Base-by-base conservation (phyloP, 2,888 invertebrate genomes). In the Laspeyria flexula region DNA sequence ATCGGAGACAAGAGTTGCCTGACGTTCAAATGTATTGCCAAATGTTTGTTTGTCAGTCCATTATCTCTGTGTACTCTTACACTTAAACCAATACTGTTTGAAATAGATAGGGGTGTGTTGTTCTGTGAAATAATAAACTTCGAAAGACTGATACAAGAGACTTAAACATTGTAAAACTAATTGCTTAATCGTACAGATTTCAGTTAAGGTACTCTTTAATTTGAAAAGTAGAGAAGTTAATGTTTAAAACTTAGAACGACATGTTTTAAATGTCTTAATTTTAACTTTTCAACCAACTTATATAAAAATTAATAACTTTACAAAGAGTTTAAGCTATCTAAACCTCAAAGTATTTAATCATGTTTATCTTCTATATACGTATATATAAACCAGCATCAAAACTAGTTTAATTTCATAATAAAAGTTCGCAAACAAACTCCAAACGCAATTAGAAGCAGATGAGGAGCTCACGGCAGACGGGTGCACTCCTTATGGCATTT, bases 401-500 rank as follows among this genome's bases (percentile, higher is more conserved):
- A 80, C 78, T 79, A 78, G 71, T 76, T 74, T 78, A 82, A 79
- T 77, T 73, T 69, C 68, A 71, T 77, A 75, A 79, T 73, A 80
- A 80, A 80, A 83, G 74, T 81, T 73, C 45, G 61, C 67, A 71
- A 79, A 79, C 73, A 81, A 82, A 79, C 77, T 82, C 78, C 60
- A 76, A 87, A 88, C 80, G 85, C 84, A 91, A 91, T 90, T 90
- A 88, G 81, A 77, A 80, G 79, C 82, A 84, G 88, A 88, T 82
- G 87, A 86, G 77, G 72, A 75, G 80, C 78, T 73, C 77, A 70
- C 76, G 80, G 78, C 79, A 81, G 87, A 83, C 89, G 87, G 88
- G 85, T 90, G 90, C 90, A 88, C 83, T 88, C 84, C 90, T 87
- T 87, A 84, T 77, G 77, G 84, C 85, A 79, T 89, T 90, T 90